These are phyloP conservation scores for Spicauda simplicius DNA, from an alignment of 2,888 invertebrate genomes.

Conservation along the genomic window DNA sequence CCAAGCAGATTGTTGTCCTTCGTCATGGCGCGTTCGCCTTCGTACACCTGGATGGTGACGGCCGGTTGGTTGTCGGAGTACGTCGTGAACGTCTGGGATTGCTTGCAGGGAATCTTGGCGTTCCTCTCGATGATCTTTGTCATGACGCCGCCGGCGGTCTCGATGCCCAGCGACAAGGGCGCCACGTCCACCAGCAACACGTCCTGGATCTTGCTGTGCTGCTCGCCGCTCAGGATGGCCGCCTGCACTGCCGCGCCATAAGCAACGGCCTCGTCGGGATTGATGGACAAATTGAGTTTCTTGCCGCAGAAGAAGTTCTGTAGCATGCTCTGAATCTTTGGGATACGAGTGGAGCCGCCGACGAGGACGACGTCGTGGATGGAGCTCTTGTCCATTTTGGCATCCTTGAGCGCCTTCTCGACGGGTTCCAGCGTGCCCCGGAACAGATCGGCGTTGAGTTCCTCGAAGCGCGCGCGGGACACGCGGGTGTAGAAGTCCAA, in stretches of 20 bases:
- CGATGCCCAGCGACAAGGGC: conserved; percentile 89
- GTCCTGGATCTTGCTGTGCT: conserved; percentile 90
- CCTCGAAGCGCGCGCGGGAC: conserved; percentile 90
- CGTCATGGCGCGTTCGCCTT: conserved; percentile 92
- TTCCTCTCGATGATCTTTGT: conserved; percentile 90
- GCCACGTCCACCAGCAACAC: conserved; percentile 85
- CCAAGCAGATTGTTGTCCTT: conserved; percentile 90
- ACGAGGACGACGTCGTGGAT: conserved; percentile 93
- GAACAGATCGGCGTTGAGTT: conserved; percentile 89
- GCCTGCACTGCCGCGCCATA: conserved; percentile 91
- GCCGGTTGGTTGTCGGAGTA: conserved; percentile 92
- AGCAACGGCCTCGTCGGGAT: conserved; percentile 93
- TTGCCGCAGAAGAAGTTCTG: conserved; percentile 91
- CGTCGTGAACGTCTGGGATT: conserved; percentile 90
- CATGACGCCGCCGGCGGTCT: conserved; percentile 93
- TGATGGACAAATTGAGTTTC: conserved; percentile 89
- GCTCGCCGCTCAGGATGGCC: conserved; percentile 89
- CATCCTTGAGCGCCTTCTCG: conserved; percentile 91
- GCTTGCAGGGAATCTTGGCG: conserved; percentile 88
- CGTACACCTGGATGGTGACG: conserved; percentile 89
- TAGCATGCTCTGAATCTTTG: conserved; percentile 90
- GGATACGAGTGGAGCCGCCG: conserved; percentile 92
- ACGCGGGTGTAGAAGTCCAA: conserved; percentile 88
- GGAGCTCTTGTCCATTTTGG: conserved; percentile 90
- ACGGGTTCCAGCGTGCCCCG: conserved; percentile 90